These are phyloP conservation scores for Pyrrhosoma nymphula DNA, from an alignment of 2,888 invertebrate genomes.

Conservation along the genomic window DNA sequence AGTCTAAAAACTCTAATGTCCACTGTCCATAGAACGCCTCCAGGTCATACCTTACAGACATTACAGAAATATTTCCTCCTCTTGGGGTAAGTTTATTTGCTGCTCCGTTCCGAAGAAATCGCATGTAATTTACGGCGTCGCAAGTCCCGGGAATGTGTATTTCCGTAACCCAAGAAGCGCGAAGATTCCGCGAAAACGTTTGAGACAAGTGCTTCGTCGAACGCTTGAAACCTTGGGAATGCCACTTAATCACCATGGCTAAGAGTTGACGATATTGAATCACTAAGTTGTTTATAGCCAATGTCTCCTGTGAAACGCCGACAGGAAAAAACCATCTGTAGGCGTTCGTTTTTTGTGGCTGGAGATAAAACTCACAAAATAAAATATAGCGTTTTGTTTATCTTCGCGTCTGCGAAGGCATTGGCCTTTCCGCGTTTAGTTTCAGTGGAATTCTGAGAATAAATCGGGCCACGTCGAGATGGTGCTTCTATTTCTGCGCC, in stretches of 20 bases:
- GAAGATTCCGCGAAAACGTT: not conserved
- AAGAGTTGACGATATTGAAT: too few relatives aligned
- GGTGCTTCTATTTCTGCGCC: not conserved
- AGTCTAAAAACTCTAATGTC: too few relatives aligned
- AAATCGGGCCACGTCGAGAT: not conserved
- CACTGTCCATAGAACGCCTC: too few relatives aligned
- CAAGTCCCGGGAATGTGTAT: not conserved
- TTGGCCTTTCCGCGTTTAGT: not conserved
- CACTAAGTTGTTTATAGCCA: too few relatives aligned
- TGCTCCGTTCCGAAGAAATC: too few relatives aligned
- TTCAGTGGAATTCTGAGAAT: not conserved
- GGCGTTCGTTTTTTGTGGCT: not conserved
- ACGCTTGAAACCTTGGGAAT: not conserved
- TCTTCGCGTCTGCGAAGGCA: not conserved
- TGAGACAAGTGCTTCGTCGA: not conserved
- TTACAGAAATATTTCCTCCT: too few relatives aligned
- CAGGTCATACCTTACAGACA: too few relatives aligned
- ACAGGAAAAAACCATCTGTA: not conserved
- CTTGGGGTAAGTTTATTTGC: too few relatives aligned
- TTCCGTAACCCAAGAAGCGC: not conserved
- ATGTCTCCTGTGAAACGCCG: too few relatives aligned
- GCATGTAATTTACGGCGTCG: too few relatives aligned
- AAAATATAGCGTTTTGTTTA: not conserved
- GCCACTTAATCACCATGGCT: not conserved
- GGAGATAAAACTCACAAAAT: not conserved